Conservation (phyloP, 1,140 invertebrate genomes). For the Solen grandis region DNA sequence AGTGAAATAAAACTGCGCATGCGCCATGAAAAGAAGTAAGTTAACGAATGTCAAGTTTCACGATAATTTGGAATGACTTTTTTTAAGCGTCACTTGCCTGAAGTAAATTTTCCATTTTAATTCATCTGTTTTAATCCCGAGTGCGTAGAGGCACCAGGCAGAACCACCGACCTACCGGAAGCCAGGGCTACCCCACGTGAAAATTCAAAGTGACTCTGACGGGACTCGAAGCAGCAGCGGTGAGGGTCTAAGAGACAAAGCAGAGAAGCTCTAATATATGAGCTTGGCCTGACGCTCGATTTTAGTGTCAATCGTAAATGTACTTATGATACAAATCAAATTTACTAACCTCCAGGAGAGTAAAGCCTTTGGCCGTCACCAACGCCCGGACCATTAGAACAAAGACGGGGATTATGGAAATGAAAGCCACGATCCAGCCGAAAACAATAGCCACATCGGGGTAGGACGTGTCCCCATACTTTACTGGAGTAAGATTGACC, state of each 20-base stretch:
- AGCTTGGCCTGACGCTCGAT: too few relatives aligned
- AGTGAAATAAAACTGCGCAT: neutral
- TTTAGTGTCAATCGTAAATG: neutral
- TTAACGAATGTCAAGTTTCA: neutral
- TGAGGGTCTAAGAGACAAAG: neutral
- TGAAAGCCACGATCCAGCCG: constrained; percentile 10
- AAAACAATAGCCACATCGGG: constrained; percentile 12
- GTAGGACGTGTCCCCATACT: neutral
- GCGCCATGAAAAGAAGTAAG: neutral
- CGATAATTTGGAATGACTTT: neutral
- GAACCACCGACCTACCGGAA: too few relatives aligned
- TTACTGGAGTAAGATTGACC: neutral
- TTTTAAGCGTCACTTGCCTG: too few relatives aligned
- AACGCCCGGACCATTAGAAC: neutral
- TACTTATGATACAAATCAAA: neutral
- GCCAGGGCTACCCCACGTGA: too few relatives aligned
- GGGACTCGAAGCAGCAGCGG: neutral
- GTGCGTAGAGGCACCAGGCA: too few relatives aligned
- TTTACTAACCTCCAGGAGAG: neutral
- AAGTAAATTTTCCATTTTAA: too few relatives aligned
- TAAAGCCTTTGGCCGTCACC: neutral
- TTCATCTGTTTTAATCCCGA: too few relatives aligned
- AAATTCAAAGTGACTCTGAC: neutral
- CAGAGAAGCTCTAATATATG: neutral
- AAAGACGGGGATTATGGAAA: constrained; percentile 4